Evolutionary conservation across 2,888 invertebrate species (phyloP).

Genomic region (Tyria jacobaeae): DNA sequence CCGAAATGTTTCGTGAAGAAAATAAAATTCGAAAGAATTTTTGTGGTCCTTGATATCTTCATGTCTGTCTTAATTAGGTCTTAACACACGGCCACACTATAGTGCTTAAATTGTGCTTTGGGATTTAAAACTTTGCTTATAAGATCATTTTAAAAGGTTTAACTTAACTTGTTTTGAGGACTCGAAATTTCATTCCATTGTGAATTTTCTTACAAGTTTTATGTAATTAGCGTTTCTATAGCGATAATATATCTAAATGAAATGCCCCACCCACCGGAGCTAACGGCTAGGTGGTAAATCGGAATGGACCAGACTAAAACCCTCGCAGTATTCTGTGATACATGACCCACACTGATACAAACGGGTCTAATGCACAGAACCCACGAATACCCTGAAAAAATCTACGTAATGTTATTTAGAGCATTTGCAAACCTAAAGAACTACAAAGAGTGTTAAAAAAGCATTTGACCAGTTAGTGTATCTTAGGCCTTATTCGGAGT

Average conservation of each 20-base stretch:
- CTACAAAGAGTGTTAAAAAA: neutral
- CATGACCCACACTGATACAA: too few species aligned
- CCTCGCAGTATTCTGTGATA: too few species aligned
- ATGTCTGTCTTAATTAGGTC: slow-evolving; percentile 25
- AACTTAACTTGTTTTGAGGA: too few species aligned
- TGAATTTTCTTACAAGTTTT: too few species aligned
- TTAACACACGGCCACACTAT: slow-evolving; percentile 15
- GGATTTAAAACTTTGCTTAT: neutral
- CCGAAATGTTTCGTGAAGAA: slow-evolving; percentile 20
- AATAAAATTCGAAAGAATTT: slow-evolving; percentile 34
- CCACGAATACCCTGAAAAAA: too few species aligned
- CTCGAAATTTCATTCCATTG: too few species aligned
- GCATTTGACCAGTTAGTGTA: neutral
- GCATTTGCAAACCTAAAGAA: neutral
- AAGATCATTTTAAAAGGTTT: neutral
- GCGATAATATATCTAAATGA: too few species aligned
- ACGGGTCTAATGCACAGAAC: too few species aligned
- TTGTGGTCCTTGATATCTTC: slow-evolving; percentile 25
- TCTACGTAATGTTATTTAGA: neutral
- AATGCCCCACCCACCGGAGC: too few species aligned
- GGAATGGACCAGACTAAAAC: too few species aligned
- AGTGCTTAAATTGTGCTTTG: slow-evolving; percentile 3
- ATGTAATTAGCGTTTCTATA: too few species aligned
- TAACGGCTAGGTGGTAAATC: too few species aligned
- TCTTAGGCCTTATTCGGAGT: neutral